Evolutionary conservation across 1,140 invertebrate species (phyloP).

Genomic region (Bombus superbus): DNA sequence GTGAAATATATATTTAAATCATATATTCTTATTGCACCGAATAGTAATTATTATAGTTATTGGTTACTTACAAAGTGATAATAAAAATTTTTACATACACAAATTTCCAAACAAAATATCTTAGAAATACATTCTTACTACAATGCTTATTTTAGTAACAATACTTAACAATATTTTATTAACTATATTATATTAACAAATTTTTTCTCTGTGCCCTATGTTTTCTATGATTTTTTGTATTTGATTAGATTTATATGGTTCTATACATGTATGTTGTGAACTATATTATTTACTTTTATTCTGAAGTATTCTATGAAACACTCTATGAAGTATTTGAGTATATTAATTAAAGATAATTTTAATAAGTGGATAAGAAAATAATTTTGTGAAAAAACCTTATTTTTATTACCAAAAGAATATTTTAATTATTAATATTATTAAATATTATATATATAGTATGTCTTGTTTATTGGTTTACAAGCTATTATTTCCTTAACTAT

Average conservation of each 20-base stretch:
- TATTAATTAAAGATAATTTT: background rate
- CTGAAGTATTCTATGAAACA: background rate
- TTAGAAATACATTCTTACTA: conserved; percentile 1
- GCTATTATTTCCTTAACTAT: too few relatives aligned
- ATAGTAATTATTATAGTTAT: background rate
- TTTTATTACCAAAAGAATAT: background rate
- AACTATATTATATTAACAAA: background rate
- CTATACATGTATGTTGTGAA: background rate
- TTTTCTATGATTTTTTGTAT: background rate
- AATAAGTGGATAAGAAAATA: background rate
- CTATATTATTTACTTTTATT: too few relatives aligned
- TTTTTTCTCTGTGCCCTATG: background rate
- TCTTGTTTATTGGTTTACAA: too few relatives aligned
- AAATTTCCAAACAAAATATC: background rate
- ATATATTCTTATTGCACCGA: background rate
- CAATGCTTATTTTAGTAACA: background rate
- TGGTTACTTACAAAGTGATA: background rate
- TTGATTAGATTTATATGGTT: background rate
- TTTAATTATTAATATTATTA: background rate
- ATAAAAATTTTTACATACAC: too few relatives aligned
- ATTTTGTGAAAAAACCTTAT: background rate
- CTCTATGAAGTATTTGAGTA: background rate
- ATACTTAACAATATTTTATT: background rate
- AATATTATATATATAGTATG: background rate
- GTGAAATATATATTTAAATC: background rate